These are phyloP conservation scores for Panopea generosa DNA, from an alignment of 2,888 invertebrate genomes.

Conservation along the genomic window DNA sequence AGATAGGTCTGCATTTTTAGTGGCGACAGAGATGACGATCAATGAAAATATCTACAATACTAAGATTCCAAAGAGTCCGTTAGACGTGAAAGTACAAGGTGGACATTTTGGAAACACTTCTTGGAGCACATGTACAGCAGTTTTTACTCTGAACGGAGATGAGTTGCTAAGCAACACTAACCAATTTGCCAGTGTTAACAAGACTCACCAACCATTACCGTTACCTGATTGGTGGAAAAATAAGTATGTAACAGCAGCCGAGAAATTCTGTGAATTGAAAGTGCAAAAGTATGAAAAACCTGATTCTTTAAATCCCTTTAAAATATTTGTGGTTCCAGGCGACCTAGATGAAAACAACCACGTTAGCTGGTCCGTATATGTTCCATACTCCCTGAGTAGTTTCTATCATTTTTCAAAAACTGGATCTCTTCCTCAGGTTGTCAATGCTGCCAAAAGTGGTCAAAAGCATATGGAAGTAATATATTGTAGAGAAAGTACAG, in stretches of 20 bases:
- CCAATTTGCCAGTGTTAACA: conserved; percentile 77
- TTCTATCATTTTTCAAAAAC: conserved; percentile 63
- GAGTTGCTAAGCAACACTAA: conserved; percentile 66
- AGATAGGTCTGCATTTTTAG: conserved; percentile 67
- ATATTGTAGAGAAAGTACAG: conserved; percentile 77
- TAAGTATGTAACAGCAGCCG: conserved; percentile 68
- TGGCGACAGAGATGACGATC: conserved; percentile 62
- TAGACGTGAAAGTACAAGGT: conserved; percentile 60
- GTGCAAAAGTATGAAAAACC: conserved; percentile 63
- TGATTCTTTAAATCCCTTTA: conserved; percentile 45
- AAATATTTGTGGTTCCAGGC: conserved; percentile 67
- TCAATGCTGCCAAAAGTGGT: conserved; percentile 64
- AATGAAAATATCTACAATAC: conserved; percentile 61
- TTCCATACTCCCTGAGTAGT: conserved; percentile 67
- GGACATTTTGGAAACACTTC: conserved; percentile 73
- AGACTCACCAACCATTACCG: conserved; percentile 73
- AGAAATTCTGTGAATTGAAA: conserved; percentile 60
- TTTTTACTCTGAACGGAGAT: conserved; percentile 42
- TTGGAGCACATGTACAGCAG: conserved; percentile 59
- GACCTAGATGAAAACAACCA: conserved; percentile 74
- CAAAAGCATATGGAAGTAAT: conserved; percentile 71
- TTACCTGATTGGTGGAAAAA: conserved; percentile 80
- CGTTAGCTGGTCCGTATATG: conserved; percentile 73
- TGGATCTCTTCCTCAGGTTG: conserved; percentile 40
- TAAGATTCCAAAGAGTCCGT: conserved; percentile 59